Evolutionary conservation across 2,113 vertebrate genomes (phyloP).

Genomic region (Indicator indicator): DNA sequence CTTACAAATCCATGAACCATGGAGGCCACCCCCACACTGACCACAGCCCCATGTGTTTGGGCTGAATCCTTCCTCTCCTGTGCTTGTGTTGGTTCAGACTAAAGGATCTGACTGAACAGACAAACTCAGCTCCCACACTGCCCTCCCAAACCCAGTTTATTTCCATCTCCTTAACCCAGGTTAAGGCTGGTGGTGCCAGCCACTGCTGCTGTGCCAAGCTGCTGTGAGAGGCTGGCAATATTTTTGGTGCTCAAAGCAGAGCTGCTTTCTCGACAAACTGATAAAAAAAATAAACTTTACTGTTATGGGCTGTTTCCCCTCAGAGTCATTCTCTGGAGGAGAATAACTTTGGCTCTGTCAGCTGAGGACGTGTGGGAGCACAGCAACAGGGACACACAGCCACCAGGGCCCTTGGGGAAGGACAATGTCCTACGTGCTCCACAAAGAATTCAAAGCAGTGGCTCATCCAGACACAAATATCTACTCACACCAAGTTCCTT

Average conservation of each 20-base stretch:
- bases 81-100: not conserved
- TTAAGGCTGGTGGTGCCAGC: not conserved
- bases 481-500: not conserved
- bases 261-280: conserved; percentile 42
- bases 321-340: not conserved
- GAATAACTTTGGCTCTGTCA: not conserved
- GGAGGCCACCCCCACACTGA: rapidly evolving
- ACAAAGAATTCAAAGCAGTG: not conserved
- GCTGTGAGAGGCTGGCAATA: conserved; percentile 23
- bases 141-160: not conserved
- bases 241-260: conserved; percentile 12
- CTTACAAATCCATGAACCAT: too few relatives aligned
- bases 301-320: not conserved
- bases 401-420: not conserved
- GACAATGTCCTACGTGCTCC: not conserved
- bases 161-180: not conserved
- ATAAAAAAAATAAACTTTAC: not conserved
- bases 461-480: not conserved
- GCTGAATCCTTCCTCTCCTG: rapidly evolving
- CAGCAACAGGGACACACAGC: not conserved
- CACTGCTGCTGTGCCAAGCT: conserved; percentile 56
- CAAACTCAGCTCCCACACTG: not conserved
- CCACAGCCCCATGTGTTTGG: rapidly evolving
- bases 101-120: not conserved
- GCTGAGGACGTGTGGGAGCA: not conserved